Percentiles rank a stretch among this genome's conserved stretches.
Conservation (phyloP, 2,888 invertebrate species). For the Andrena bicolor region DNA sequence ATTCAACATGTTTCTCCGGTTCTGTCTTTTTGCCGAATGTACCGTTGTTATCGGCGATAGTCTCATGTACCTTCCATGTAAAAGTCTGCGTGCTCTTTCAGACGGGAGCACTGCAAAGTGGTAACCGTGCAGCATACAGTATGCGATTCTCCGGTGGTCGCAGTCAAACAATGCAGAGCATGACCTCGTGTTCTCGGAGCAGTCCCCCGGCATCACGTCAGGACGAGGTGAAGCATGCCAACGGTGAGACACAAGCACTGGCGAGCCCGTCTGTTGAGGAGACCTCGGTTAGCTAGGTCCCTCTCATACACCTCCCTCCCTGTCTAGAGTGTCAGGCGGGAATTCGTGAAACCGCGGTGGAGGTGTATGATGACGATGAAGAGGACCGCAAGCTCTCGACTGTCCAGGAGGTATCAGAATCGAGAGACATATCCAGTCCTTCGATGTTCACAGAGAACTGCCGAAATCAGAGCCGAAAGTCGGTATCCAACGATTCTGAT, state of each 20-base stretch:
- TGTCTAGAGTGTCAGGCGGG: constrained; percentile 70
- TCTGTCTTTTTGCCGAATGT: neutral
- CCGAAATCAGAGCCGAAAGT: constrained; percentile 52
- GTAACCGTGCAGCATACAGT: constrained; percentile 84
- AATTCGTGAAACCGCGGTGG: constrained; percentile 69
- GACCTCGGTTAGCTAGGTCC: constrained; percentile 81
- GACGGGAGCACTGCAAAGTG: constrained; percentile 76
- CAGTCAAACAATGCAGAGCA: constrained; percentile 86
- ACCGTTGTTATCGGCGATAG: neutral
- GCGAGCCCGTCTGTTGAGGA: constrained; percentile 82
- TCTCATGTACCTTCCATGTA: neutral
- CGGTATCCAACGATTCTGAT: constrained; percentile 58
- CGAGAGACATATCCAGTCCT: constrained; percentile 64
- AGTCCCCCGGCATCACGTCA: constrained; percentile 78
- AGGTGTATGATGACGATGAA: constrained; percentile 71
- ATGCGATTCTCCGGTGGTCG: constrained; percentile 85
- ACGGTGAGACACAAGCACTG: constrained; percentile 79
- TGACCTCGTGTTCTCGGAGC: constrained; percentile 84
- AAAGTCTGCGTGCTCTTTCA: constrained; percentile 41
- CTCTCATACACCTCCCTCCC: constrained; percentile 78
- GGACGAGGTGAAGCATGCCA: constrained; percentile 76
- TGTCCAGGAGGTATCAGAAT: constrained; percentile 74
- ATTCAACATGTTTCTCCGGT: neutral
- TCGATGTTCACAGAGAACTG: constrained; percentile 53
- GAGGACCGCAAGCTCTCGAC: constrained; percentile 70